Conservation (phyloP, 2,113 vertebrate species). For the Diphyllodes magnificus region DNA sequence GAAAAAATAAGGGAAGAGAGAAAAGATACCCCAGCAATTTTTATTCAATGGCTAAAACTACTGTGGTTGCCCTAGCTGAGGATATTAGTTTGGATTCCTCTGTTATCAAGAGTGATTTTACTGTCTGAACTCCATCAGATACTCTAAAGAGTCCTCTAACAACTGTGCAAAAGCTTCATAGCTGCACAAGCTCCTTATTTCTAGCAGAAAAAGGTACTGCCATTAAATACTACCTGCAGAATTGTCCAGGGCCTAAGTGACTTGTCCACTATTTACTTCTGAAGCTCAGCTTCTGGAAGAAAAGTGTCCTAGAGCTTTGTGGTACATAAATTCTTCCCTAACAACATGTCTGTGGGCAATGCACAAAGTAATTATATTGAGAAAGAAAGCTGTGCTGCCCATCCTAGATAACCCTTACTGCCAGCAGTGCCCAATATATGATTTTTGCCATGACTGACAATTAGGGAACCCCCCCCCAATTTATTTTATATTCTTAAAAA, state of each 20-base stretch:
- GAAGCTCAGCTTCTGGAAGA: not conserved
- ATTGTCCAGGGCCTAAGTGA: not conserved
- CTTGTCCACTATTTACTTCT: not conserved
- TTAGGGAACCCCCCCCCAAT: not conserved
- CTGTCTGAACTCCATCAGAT: not conserved
- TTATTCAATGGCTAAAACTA: not conserved
- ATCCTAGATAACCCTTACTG: not conserved
- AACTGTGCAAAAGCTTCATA: not conserved
- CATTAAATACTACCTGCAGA: not conserved
- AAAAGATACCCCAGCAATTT: not conserved
- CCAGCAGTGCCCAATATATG: not conserved
- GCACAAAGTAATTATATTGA: not conserved
- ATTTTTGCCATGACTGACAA: not conserved
- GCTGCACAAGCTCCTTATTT: not conserved
- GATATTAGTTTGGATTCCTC: not conserved
- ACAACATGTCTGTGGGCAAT: not conserved
- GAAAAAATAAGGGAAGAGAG: not conserved
- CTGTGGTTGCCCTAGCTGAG: not conserved
- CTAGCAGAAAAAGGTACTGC: not conserved
- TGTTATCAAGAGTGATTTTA: not conserved
- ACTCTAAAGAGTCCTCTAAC: not conserved
- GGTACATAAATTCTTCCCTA: not conserved
- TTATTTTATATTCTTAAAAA: not conserved
- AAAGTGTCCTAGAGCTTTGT: not conserved
- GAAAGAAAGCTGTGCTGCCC: not conserved